Conservation (phyloP, 2,797 vertebrate genomes). For the Gephyroberyx darwinii region DNA sequence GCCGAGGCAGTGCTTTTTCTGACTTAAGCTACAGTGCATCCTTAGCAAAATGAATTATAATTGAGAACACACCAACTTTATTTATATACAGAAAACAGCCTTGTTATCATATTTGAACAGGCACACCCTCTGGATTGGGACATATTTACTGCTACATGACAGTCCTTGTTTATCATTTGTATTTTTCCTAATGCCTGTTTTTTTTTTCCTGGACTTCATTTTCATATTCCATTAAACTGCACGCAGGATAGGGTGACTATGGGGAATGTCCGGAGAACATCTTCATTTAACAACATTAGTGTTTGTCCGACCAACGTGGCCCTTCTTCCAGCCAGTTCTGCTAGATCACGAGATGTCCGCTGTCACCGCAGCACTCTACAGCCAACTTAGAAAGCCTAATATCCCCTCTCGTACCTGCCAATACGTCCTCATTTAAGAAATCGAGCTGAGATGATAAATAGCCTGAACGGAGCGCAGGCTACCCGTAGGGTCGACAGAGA, state of each 20-base stretch:
- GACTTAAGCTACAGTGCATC: conserved; percentile 36
- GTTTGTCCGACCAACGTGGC: not conserved
- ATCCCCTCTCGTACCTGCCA: conserved; percentile 52
- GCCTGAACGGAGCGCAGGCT: conserved; percentile 48
- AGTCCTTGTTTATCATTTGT: conserved; percentile 49
- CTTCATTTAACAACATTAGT: not conserved
- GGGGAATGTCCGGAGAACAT: conserved; percentile 21
- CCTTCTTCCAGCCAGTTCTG: conserved; percentile 1
- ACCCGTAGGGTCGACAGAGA: conserved; percentile 40
- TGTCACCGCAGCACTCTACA: conserved; percentile 29
- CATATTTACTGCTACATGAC: conserved; percentile 36
- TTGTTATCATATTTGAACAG: conserved; percentile 63
- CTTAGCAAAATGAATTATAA: conserved; percentile 55
- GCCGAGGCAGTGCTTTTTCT: conserved; percentile 26
- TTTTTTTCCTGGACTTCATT: conserved; percentile 11
- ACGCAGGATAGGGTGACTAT: not conserved
- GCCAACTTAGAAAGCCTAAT: conserved; percentile 17
- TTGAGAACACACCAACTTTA: conserved; percentile 60
- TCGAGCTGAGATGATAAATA: conserved; percentile 53
- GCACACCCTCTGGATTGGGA: conserved; percentile 8
- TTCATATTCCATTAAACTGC: conserved; percentile 38
- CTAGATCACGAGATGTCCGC: conserved; percentile 14
- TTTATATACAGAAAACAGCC: conserved; percentile 55
- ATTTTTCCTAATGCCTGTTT: conserved; percentile 14
- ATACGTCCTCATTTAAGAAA: conserved; percentile 64